Base-by-base conservation (phyloP, 2,797 vertebrate genomes). In the Rachycentron canadum region DNA sequence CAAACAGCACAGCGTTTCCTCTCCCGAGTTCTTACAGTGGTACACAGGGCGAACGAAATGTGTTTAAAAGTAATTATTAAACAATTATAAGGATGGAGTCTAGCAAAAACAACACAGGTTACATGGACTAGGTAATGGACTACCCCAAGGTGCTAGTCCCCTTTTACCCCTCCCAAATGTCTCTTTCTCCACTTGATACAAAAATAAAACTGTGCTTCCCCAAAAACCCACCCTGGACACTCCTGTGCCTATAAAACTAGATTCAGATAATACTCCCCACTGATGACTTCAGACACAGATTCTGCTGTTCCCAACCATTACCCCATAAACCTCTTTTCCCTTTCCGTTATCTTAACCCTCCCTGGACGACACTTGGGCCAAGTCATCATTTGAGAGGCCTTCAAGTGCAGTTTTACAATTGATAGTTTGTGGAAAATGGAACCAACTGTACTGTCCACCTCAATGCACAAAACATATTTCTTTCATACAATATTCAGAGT, bases 161-260 rank as follows among this genome's bases (percentile, higher is more conserved):
- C 64, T 65, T 82, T 78, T 23, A 63, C 68, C 68, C 62, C 57
- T 55, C 61, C 64, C 67, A 16, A 84, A 81, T 73, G 56, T 73
- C 23, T 76, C 23, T 70, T 78, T 79, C 50, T 86, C 65, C 49
- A n/a, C 67, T 81, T 73, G 36, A 83, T 91, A 94, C 12, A 93
- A 93, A 94, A 94, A 94, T 93, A 93, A 90, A 92, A 86, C 78
- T 87, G 81, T 84, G 75, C 66, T 67, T 86, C 62, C 75, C 80
- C 68, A 60, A 81, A 90, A 79, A 81, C 76, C 83, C 81, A 82
- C 83, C 69, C 79, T 82, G 76, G 79, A 89, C 83, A 80, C 57
- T 59, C 55, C 58, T 59, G 78, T 73, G 63, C 58, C 81, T 83
- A 85, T 78, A 84, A 82, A 87, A 89, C 65, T 63, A 59, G 69